These are phyloP conservation scores for Pluvianellus socialis DNA, from an alignment of 2,113 vertebrate species.

Conservation along the genomic window DNA sequence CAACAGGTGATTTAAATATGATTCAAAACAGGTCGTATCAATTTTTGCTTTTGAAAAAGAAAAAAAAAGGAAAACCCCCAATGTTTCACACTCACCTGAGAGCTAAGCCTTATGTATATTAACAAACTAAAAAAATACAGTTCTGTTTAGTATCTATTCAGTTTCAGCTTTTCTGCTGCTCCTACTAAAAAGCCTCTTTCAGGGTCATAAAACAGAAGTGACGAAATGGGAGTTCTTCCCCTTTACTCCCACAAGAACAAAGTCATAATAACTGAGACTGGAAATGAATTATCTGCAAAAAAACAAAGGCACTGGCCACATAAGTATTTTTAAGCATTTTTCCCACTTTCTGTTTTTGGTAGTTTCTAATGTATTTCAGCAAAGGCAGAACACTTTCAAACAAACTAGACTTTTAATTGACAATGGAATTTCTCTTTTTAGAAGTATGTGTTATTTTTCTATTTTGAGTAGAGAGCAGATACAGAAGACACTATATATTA, in stretches of 20 bases:
- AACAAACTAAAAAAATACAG: background rate
- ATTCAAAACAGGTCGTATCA: background rate
- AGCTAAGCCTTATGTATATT: background rate
- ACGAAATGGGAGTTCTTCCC: background rate
- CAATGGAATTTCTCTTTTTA: background rate
- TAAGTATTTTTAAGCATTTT: background rate
- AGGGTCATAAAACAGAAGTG: background rate
- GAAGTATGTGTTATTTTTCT: background rate
- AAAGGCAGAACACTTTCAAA: background rate
- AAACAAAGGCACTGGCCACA: background rate
- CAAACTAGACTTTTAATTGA: background rate
- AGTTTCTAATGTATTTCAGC: background rate
- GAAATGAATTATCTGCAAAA: background rate
- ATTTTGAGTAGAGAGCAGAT: background rate
- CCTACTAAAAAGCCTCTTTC: background rate
- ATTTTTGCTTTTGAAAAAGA: background rate
- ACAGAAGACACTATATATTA: rapidly evolving
- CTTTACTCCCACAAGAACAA: background rate
- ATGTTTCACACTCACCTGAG: background rate
- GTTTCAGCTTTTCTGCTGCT: background rate
- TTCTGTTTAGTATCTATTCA: background rate
- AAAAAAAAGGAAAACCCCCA: background rate
- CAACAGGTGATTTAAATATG: background rate
- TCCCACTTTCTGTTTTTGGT: background rate
- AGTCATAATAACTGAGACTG: background rate